These are phyloP conservation scores for Narcine bancroftii DNA, from an alignment of 2,113 vertebrate genomes.

Conservation along the genomic window DNA sequence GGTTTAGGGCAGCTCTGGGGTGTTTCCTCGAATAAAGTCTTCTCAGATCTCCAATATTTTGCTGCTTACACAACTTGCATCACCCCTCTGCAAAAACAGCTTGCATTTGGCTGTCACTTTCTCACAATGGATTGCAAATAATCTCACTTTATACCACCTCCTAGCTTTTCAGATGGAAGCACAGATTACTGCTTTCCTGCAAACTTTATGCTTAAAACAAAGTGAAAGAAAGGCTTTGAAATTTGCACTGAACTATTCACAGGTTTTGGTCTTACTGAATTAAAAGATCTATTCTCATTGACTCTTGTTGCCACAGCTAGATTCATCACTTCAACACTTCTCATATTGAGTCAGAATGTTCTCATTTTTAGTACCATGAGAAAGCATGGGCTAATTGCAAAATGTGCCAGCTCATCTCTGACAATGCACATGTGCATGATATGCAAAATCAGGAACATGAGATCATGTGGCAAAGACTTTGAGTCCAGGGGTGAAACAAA, in stretches of 20 bases:
- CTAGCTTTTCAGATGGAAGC: background rate
- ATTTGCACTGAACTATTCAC: background rate
- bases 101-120: background rate
- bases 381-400: too few relatives aligned
- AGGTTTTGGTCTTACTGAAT: background rate
- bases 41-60: constrained; percentile 7
- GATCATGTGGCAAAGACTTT: too few relatives aligned
- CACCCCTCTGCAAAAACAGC: background rate
- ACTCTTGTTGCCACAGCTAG: background rate
- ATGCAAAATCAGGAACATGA: too few relatives aligned
- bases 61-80: background rate
- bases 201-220: background rate
- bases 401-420: too few relatives aligned
- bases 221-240: background rate
- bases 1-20: background rate
- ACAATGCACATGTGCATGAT: too few relatives aligned
- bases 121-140: background rate
- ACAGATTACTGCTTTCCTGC: background rate
- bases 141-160: background rate
- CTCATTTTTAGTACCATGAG: too few relatives aligned
- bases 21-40: background rate
- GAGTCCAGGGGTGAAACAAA: too few relatives aligned
- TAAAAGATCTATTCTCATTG: background rate
- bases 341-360: background rate
- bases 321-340: background rate